phyloP scores from a whole-genome alignment of 2,113 vertebrate species.

The Scatophagus argus region DNA sequence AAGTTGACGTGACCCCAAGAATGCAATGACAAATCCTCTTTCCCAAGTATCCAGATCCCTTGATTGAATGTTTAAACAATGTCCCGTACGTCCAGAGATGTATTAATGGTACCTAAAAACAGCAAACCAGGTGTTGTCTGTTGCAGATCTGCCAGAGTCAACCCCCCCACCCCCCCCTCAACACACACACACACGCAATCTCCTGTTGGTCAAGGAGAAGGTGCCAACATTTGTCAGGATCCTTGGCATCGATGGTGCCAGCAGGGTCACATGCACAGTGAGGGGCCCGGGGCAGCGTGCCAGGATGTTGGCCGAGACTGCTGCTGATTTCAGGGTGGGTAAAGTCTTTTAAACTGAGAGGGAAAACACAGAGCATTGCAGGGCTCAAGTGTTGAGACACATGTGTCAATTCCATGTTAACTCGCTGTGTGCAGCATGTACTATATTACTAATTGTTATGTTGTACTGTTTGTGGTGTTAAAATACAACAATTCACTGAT shows the following conservation, averaged over 20 bases:
- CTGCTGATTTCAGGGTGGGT: constrained; percentile 61
- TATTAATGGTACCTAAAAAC: constrained; percentile 78
- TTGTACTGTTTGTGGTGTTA: background rate
- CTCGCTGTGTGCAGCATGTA: background rate
- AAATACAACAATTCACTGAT: background rate
- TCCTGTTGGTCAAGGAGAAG: constrained; percentile 77
- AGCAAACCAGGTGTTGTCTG: constrained; percentile 75
- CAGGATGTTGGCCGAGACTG: constrained; percentile 74
- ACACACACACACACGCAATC: constrained; percentile 52
- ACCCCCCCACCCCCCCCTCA: background rate
- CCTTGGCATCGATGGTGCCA: constrained; percentile 76
- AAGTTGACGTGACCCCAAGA: constrained; percentile 57
- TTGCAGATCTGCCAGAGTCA: constrained; percentile 58
- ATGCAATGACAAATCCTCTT: constrained; percentile 65
- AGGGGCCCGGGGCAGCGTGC: constrained; percentile 72
- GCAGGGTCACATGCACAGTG: constrained; percentile 78
- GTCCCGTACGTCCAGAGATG: constrained; percentile 56
- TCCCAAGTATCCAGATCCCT: constrained; percentile 56
- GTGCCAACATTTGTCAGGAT: constrained; percentile 84
- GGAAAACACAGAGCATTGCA: constrained; percentile 36
- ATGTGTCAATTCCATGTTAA: background rate
- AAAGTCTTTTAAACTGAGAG: constrained; percentile 60
- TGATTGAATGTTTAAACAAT: constrained; percentile 72
- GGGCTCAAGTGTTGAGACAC: constrained; percentile 4
- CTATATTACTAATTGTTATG: background rate